Evolutionary conservation across 2,888 invertebrate genomes (phyloP), one percentile per base, ranked within the genome.

Genomic region (Thysanoteuthis rhombus): DNA sequence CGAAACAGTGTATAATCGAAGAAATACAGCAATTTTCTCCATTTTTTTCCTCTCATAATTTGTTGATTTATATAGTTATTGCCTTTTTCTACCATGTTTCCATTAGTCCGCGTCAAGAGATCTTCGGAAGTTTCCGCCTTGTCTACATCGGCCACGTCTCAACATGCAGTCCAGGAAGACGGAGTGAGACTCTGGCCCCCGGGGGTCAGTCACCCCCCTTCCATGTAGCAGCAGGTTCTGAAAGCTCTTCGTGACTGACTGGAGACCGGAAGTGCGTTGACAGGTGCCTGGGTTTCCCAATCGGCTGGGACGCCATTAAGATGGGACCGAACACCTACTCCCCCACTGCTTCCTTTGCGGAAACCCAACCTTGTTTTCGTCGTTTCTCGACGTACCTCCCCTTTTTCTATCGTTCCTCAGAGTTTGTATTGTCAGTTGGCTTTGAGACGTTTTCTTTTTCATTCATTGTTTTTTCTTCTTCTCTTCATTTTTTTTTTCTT

Each of bases 271-370:
- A 75, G 75, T 75, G n/a, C 75, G 75, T 75, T 75, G 75, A 75
- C 75, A 75, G 75, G 75, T 75, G 75, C 75, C 36, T 75, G 75
- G n/a, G 12, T 75, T 75, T 75, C 75, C n/a, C 36, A 75, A n/a
- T 75, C n/a, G 75, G n/a, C 75, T 75, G 75, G n/a, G 75, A 75
- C 75, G n/a, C 75, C 75, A 75, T 75, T 75, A 75, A 75, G 75
- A 12, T 36, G 75, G 75, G n/a, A 16, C 75, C 12, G 75, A 75
- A 4, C n/a, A 12, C 36, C 36, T 12, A 12, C n/a, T 36, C 1
- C 75, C n/a, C n/a, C n/a, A n/a, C 75, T n/a, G 32, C n/a, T n/a
- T 75, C 75, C 16, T 36, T 36, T 36, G n/a, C 75, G 75, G 75
- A 75, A 75, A 75, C 36, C 36, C 10, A n/a, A 25, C 75, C n/a